These are phyloP conservation scores for Aphelenchoides fujianensis DNA, from an alignment of 1,140 invertebrate species.

Conservation along the genomic window DNA sequence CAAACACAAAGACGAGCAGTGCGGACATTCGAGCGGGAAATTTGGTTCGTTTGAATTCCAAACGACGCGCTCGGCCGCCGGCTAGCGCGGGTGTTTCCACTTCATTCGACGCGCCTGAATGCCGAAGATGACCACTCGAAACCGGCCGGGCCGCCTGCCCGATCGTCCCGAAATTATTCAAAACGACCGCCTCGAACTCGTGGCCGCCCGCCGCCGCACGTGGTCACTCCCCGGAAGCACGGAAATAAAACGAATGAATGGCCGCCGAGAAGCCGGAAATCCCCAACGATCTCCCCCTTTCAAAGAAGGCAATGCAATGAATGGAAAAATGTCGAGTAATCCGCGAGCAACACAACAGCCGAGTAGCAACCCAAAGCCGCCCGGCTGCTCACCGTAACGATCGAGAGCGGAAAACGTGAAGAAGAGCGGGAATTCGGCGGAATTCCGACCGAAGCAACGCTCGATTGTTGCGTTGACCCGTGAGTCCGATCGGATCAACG, in stretches of 20 bases:
- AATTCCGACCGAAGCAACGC: neutral
- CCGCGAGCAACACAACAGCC: too few relatives aligned
- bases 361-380: too few relatives aligned
- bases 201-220: too few relatives aligned
- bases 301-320: too few relatives aligned
- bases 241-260: conserved; percentile 3
- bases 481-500: neutral
- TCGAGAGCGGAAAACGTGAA: too few relatives aligned
- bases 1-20: neutral
- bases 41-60: neutral
- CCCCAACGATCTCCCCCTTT: too few relatives aligned
- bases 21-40: neutral
- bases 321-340: too few relatives aligned
- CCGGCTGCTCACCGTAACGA: neutral
- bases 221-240: neutral
- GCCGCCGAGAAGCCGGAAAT: too few relatives aligned
- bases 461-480: neutral
- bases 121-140: neutral
- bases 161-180: neutral
- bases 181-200: neutral
- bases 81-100: too few relatives aligned
- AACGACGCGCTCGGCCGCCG: conserved; percentile 1
- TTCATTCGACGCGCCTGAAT: neutral
- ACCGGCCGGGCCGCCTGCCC: too few relatives aligned
- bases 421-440: neutral